phyloP scores from a whole-genome alignment of 2,113 vertebrate species.

The Cebidichthys violaceus region DNA sequence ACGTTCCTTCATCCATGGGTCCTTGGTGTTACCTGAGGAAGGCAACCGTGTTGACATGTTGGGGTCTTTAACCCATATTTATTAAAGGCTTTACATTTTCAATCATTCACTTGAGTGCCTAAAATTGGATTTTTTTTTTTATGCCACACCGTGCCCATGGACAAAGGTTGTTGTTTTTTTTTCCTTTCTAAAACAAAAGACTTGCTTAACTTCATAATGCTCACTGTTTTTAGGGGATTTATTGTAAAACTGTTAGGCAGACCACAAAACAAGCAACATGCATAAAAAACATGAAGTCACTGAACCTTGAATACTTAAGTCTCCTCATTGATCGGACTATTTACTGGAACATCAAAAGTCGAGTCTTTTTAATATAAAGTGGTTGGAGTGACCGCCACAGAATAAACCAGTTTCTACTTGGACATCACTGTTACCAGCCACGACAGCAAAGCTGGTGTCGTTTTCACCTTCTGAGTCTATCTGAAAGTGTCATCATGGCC shows the following conservation, averaged over 20 bases:
- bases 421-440: neutral
- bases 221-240: neutral
- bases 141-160: neutral
- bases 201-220: neutral
- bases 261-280: neutral
- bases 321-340: neutral
- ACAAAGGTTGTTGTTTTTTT: neutral
- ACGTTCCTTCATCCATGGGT: neutral
- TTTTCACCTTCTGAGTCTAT: no score
- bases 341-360: neutral
- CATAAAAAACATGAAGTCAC: neutral
- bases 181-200: neutral
- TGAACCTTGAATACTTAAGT: neutral
- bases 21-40: neutral
- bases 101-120: neutral
- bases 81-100: no score
- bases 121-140: neutral
- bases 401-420: neutral
- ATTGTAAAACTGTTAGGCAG: conserved; percentile 4
- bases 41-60: neutral
- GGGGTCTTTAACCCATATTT: neutral
- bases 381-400: neutral
- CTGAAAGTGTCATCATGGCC: no score
- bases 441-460: no score
- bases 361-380: neutral